These are phyloP conservation scores for Coremacera marginata DNA, from an alignment of 2,888 invertebrate species.

Conservation along the genomic window DNA sequence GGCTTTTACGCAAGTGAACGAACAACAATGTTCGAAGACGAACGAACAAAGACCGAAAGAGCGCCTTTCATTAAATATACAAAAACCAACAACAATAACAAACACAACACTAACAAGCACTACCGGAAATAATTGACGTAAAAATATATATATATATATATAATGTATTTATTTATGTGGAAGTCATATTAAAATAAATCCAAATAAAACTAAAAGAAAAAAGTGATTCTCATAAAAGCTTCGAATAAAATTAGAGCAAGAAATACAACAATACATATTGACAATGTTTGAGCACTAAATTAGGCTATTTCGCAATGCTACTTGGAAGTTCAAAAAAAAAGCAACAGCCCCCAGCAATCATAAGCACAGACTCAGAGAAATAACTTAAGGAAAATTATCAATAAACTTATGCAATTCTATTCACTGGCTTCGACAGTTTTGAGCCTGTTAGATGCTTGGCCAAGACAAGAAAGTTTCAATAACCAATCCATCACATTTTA, in stretches of 20 bases:
- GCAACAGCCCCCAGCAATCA: no score
- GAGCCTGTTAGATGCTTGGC: no score
- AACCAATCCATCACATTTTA: no score
- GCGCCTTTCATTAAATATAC: constrained; percentile 1
- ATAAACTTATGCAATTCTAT: no score
- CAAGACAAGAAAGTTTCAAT: no score
- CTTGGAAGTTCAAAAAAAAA: no score
- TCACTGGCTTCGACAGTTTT: no score
- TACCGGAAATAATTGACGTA: constrained; percentile 34
- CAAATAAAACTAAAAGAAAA: not conserved
- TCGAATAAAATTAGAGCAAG: constrained; percentile 24
- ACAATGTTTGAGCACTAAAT: not conserved
- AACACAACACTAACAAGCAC: not conserved
- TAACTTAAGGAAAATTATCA: no score
- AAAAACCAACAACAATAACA: not conserved
- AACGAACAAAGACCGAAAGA: not conserved
- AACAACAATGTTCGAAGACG: not conserved
- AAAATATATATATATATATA: not conserved
- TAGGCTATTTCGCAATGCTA: not conserved
- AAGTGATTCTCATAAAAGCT: not conserved
- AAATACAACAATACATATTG: constrained; percentile 13
- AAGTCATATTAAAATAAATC: not conserved
- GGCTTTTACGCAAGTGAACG: constrained; percentile 30
- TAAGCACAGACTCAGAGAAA: no score
- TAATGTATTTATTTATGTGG: not conserved